Evolutionary conservation across 1,140 invertebrate genomes (phyloP).

Genomic region (Magallana gigas): DNA sequence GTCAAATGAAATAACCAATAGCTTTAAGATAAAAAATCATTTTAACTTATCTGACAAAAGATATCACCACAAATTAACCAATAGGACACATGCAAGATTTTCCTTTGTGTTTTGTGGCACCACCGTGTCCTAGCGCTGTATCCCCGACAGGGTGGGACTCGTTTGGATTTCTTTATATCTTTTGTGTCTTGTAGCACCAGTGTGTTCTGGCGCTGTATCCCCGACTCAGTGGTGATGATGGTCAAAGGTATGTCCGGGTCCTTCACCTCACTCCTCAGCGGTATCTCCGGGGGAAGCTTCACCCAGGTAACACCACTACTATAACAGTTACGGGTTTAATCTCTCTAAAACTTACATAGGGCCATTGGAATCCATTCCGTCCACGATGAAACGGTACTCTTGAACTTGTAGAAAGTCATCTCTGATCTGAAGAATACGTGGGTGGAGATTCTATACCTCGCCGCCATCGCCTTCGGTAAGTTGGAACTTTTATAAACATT

Average conservation of each 20-base stretch:
- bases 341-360: no score
- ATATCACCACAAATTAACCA: no score
- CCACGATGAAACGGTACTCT: no score
- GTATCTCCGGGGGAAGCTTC: conserved; percentile 45
- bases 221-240: conserved; percentile 48
- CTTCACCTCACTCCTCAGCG: conserved; percentile 49
- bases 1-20: no score
- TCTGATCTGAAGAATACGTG: conserved; percentile 84
- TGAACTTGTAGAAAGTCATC: conserved; percentile 80
- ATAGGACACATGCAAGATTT: background rate
- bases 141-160: no score
- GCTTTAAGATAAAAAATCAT: no score
- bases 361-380: no score
- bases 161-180: no score
- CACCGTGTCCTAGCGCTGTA: no score
- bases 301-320: conserved; percentile 47
- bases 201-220: conserved; percentile 69
- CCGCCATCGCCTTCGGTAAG: conserved; percentile 84
- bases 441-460: conserved; percentile 83
- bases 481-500: no score
- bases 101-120: background rate
- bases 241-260: conserved; percentile 49
- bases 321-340: no score
- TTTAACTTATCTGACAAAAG: no score
- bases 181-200: conserved; percentile 46